A percentile compares a stretch with the other conserved stretches of the same genome.
Evolutionary conservation across 2,888 invertebrate species (phyloP).

Genomic region (Argyresthia goedartella): DNA sequence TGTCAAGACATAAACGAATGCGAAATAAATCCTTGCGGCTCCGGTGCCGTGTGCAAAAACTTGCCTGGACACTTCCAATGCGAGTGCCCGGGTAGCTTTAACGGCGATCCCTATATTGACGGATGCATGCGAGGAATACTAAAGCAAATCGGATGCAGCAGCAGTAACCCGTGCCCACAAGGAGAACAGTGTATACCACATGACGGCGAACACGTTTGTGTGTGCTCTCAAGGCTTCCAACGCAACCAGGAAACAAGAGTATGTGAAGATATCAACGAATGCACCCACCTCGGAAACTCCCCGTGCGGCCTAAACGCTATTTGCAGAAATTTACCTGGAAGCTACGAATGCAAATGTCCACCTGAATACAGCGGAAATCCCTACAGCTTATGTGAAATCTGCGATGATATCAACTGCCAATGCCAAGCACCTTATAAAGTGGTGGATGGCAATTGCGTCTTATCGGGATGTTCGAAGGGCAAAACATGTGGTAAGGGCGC

Average conservation of each 20-base stretch:
- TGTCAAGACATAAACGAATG: slow-evolving; percentile 95
- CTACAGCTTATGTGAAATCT: slow-evolving; percentile 87
- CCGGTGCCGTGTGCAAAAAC: slow-evolving; percentile 90
- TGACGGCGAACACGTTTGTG: slow-evolving; percentile 86
- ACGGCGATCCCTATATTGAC: slow-evolving; percentile 83
- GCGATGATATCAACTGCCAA: slow-evolving; percentile 85
- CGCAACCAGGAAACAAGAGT: slow-evolving; percentile 79
- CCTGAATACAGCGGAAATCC: slow-evolving; percentile 92
- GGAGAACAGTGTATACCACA: slow-evolving; percentile 90
- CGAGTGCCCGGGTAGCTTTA: slow-evolving; percentile 86
- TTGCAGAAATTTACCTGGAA: slow-evolving; percentile 93
- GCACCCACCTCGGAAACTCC: slow-evolving; percentile 80
- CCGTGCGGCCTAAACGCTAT: slow-evolving; percentile 91
- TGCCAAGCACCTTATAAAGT: slow-evolving; percentile 91
- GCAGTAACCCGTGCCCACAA: slow-evolving; percentile 81
- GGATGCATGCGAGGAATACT: slow-evolving; percentile 78
- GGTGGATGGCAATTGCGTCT: slow-evolving; percentile 84
- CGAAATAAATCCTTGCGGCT: slow-evolving; percentile 81
- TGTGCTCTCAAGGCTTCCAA: slow-evolving; percentile 90
- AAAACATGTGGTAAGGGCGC: slow-evolving; percentile 89
- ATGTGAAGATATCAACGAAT: slow-evolving; percentile 91
- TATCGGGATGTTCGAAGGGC: slow-evolving; percentile 85
- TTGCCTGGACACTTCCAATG: slow-evolving; percentile 88
- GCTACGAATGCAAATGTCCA: slow-evolving; percentile 93
- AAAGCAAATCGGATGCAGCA: slow-evolving; percentile 78